These are phyloP conservation scores for Dascillus cervinus DNA, from an alignment of 2,888 invertebrate species.

Conservation along the genomic window DNA sequence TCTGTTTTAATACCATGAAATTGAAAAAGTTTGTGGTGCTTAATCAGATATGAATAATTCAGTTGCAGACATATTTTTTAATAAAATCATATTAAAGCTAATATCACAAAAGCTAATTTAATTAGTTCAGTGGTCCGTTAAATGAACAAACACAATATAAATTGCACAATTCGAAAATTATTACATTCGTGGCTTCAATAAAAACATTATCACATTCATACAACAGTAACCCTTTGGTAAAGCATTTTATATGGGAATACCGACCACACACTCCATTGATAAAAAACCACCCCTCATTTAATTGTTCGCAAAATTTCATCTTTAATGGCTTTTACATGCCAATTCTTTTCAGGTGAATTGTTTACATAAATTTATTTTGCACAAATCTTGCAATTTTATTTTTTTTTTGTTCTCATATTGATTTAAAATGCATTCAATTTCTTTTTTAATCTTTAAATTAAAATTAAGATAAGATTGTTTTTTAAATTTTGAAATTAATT, in stretches of 20 bases:
- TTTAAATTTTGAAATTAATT: too few species aligned
- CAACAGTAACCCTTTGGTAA: slow-evolving; percentile 10
- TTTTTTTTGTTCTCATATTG: not conserved
- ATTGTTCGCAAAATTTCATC: slow-evolving; percentile 32
- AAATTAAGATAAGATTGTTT: too few species aligned
- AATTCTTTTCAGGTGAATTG: slow-evolving; percentile 8
- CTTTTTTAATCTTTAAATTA: too few species aligned
- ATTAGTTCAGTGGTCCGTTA: slow-evolving; percentile 18
- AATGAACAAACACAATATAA: slow-evolving; percentile 24
- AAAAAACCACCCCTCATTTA: slow-evolving; percentile 30
- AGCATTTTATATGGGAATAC: too few species aligned
- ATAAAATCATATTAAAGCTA: too few species aligned
- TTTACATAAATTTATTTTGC: slow-evolving; percentile 9
- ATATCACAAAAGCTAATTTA: slow-evolving; percentile 7
- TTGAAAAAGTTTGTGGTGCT: too few species aligned
- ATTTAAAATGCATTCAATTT: too few species aligned
- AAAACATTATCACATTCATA: slow-evolving; percentile 4
- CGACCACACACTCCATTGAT: too few species aligned
- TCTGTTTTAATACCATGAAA: too few species aligned
- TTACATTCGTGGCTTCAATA: slow-evolving; percentile 10
- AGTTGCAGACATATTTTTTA: too few species aligned
- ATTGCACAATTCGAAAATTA: slow-evolving; percentile 10
- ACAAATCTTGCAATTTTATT: not conserved
- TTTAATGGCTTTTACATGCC: slow-evolving; percentile 28
- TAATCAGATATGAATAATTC: too few species aligned